Percentiles rank a stretch among this genome's conserved stretches.
Conservation (phyloP, 2,888 invertebrate genomes). For the Arrhopalites spinosus region DNA sequence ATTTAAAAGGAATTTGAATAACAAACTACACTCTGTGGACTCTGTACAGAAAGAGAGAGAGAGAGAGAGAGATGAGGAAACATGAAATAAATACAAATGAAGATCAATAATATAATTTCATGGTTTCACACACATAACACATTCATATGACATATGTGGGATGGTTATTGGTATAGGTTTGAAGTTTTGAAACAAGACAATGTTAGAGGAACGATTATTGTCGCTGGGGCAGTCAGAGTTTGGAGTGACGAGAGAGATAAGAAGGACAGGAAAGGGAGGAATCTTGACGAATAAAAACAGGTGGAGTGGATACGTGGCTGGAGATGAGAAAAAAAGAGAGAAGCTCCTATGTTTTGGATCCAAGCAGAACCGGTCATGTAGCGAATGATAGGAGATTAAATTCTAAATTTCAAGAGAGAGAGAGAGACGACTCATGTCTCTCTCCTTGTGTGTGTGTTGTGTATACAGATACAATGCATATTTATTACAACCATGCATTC, state of each 20-base stretch:
- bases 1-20: not conserved
- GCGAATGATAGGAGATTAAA: slow-evolving; percentile 39
- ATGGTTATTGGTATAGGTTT: not conserved
- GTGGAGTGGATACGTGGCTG: slow-evolving; percentile 35
- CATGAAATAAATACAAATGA: too few relatives aligned
- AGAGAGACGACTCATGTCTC: slow-evolving; percentile 16
- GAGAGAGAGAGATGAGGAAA: too few relatives aligned
- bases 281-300: slow-evolving; percentile 40
- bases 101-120: too few relatives aligned
- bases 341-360: slow-evolving; percentile 6
- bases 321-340: slow-evolving; percentile 5
- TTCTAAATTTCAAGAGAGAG: slow-evolving; percentile 35
- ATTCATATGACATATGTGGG: not conserved
- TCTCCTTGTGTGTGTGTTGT: slow-evolving; percentile 13
- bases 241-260: slow-evolving; percentile 36
- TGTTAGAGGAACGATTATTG: slow-evolving; percentile 37
- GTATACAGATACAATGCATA: not conserved
- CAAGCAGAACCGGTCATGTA: slow-evolving; percentile 46
- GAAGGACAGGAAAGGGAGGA: slow-evolving; percentile 26
- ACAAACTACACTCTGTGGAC: not conserved
- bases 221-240: slow-evolving; percentile 39
- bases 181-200: slow-evolving; percentile 1
- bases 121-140: too few relatives aligned
- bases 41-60: not conserved
- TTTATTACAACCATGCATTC: slow-evolving; percentile 4